phyloP scores from a whole-genome alignment of 2,113 vertebrate genomes.

The Lontra canadensis region DNA sequence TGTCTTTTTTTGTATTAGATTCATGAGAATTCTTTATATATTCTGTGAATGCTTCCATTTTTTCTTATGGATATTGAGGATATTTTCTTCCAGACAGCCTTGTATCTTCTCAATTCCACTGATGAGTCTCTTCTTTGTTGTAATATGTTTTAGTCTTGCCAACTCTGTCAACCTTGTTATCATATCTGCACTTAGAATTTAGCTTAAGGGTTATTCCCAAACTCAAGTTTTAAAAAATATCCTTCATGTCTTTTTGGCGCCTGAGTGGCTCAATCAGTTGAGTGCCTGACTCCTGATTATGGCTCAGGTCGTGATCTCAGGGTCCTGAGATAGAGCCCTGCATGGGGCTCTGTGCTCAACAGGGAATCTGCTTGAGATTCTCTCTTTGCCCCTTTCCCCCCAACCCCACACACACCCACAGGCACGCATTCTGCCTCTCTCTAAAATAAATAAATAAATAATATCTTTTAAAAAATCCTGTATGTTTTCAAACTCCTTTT shows the following conservation, averaged over 20 bases:
- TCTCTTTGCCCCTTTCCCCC: background rate
- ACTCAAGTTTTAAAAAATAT: constrained; percentile 51
- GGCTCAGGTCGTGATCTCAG: background rate
- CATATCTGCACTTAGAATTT: constrained; percentile 5
- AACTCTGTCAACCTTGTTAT: background rate
- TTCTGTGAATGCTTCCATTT: background rate
- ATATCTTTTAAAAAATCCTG: background rate
- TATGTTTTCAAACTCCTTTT: constrained; percentile 6
- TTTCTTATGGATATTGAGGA: background rate
- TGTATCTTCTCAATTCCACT: constrained; percentile 23
- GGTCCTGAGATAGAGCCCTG: background rate
- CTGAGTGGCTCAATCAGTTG: background rate
- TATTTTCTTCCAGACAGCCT: background rate
- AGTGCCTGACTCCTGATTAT: background rate
- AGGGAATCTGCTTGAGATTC: background rate
- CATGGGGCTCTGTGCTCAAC: background rate
- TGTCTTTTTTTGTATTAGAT: background rate
- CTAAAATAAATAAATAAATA: background rate
- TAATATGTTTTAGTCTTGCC: background rate
- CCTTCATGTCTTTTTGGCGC: background rate
- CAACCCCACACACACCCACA: background rate
- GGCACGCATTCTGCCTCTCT: background rate
- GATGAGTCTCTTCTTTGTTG: background rate
- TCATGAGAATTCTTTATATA: background rate
- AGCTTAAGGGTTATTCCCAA: constrained; percentile 40